phyloP scores from a whole-genome alignment of 2,797 vertebrate genomes.

The Acrocephalus scirpaceus region DNA sequence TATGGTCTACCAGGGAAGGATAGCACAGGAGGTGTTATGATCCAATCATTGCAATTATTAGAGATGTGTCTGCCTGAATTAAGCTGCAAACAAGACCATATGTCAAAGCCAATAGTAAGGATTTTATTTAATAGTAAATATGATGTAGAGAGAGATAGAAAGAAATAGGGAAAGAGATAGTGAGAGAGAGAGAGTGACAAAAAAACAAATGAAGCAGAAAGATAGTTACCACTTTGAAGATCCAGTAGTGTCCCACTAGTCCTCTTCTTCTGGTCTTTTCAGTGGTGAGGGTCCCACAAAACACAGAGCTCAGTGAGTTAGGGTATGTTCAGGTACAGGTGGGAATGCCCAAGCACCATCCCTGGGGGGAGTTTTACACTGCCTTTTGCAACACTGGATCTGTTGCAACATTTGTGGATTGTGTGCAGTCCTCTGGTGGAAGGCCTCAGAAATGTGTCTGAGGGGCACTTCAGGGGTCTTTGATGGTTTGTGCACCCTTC shows the following conservation, averaged over 20 bases:
- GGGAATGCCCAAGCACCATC: neutral
- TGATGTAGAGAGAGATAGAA: neutral
- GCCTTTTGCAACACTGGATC: neutral
- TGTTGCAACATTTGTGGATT: neutral
- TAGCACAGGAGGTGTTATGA: neutral
- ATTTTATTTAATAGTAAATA: neutral
- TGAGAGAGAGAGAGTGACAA: neutral
- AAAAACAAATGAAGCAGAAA: neutral
- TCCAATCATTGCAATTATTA: fast-evolving
- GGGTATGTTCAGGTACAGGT: neutral
- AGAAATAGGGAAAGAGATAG: neutral
- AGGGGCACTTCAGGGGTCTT: neutral
- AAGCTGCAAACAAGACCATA: neutral
- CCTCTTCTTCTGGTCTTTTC: neutral
- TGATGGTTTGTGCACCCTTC: neutral
- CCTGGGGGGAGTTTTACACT: too few species aligned
- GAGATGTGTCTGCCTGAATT: neutral
- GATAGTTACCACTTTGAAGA: neutral
- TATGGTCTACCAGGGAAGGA: neutral
- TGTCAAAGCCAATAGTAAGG: neutral
- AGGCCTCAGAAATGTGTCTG: neutral
- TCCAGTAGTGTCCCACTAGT: neutral
- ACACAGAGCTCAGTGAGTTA: neutral
- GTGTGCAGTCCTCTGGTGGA: neutral
- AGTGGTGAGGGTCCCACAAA: neutral